Evolutionary conservation across 2,797 vertebrate genomes (phyloP), one percentile per base, ranked within the genome.

Genomic region (Semaprochilodus insignis): DNA sequence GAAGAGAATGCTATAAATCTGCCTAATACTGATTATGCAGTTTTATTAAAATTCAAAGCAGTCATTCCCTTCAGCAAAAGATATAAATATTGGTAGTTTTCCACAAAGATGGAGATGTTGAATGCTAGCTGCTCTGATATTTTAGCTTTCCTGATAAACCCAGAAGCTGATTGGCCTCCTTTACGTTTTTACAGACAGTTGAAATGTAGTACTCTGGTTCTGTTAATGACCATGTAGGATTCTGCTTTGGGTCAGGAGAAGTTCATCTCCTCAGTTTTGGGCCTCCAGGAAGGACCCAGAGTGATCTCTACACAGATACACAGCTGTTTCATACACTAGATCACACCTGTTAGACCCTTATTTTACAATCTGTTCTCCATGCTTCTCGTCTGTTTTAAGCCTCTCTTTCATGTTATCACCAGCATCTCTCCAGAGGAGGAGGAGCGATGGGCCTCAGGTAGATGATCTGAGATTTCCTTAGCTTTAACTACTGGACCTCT

Each of bases 341-440:
- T 62, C 70, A 81, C 7, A 62, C 34, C 19, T 73, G n/a, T 44
- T 66, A 63, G 57, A 57, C n/a, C 44, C 48, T 73, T 69, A 36
- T 69, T 34, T 65, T 71, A 19, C 63, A 17, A 25, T 76, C 31
- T 84, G 7, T 78, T 57, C 48, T 73, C 71, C 67, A 48, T 57
- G 31, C 1, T 36, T 27, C 16, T 27, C 1, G 5, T 66, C 19
- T 65, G 48, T 63, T 82, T 78, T 55, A 4, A 54, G n/a, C 23
- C 34, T 65, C 13, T 78, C 48, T 57, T 74, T 73, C 51, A 57
- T 83, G 67, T 78, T 78, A 65, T 67, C 23, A 78, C 51, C 34
- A 74, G 34, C 36, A 57, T 78, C 59, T 48, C 59, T 48, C 0
- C 5, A 73, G 48, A 78, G 34, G 19, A 74, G 27, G 11, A 54